Conservation (phyloP, 1,140 invertebrate genomes). For the Caerostris extrusa region DNA sequence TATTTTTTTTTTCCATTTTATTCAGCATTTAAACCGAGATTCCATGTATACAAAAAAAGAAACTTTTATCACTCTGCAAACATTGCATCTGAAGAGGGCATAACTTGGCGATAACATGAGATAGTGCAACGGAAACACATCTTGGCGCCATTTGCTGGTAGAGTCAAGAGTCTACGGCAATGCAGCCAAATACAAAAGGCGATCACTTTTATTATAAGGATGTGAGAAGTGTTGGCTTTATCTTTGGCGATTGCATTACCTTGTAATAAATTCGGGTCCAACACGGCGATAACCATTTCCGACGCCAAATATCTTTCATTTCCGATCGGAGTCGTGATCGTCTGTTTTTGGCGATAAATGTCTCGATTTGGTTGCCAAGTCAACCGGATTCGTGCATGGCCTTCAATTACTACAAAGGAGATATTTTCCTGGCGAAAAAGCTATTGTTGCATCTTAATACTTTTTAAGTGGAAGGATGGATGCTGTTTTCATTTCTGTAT, state of each 20-base stretch:
- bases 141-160: neutral
- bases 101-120: neutral
- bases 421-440: neutral
- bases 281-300: slow-evolving; percentile 30
- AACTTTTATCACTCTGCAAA: too few species aligned
- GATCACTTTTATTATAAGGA: neutral
- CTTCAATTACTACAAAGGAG: neutral
- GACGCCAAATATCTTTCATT: slow-evolving; percentile 28
- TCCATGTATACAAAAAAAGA: too few species aligned
- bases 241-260: neutral
- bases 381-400: slow-evolving; percentile 3
- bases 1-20: too few species aligned
- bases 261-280: slow-evolving; percentile 5
- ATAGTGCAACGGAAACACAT: neutral
- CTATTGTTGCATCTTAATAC: neutral
- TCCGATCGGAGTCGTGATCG: neutral
- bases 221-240: neutral
- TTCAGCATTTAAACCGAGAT: too few species aligned
- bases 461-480: neutral
- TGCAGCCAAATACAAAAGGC: neutral
- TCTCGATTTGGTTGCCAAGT: neutral
- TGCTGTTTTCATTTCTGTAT: neutral
- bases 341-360: slow-evolving; percentile 11
- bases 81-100: neutral
- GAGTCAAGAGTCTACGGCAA: neutral